Conservation (phyloP, 1,140 invertebrate species). For the Magallana ariakensis region DNA sequence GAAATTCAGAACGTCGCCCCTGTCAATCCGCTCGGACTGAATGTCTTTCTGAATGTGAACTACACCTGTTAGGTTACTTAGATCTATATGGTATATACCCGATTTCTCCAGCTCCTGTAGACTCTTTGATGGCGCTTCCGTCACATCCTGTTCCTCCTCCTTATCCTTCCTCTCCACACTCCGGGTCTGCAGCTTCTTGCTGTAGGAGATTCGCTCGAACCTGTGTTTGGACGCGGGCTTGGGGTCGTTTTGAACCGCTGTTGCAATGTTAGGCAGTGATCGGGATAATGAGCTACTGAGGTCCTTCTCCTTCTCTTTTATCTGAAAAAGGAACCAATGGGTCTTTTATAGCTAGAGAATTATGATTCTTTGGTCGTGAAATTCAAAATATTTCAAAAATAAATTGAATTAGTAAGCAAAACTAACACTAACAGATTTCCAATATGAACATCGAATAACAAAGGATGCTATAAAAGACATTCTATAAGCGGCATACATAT, state of each 20-base stretch:
- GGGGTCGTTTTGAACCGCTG: slow-evolving; percentile 34
- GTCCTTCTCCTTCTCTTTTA: slow-evolving; percentile 10
- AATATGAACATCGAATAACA: no score
- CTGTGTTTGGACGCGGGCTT: slow-evolving; percentile 56
- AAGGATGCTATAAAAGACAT: no score
- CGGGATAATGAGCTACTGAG: slow-evolving; percentile 50
- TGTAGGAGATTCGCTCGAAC: slow-evolving; percentile 62
- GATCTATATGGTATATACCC: slow-evolving; percentile 57
- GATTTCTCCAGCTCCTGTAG: slow-evolving; percentile 53
- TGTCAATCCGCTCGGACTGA: slow-evolving; percentile 11
- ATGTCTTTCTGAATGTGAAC: slow-evolving; percentile 17
- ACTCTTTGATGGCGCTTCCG: not conserved
- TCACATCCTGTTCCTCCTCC: not conserved
- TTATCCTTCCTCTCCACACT: slow-evolving; percentile 44
- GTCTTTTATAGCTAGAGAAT: not conserved
- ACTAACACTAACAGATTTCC: no score
- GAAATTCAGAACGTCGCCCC: not conserved
- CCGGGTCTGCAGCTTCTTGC: slow-evolving; percentile 56
- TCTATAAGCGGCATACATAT: no score
- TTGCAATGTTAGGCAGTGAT: slow-evolving; percentile 59
- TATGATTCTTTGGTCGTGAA: no score
- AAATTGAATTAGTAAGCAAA: no score
- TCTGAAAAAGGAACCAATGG: not conserved
- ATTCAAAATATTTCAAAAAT: no score
- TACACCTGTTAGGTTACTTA: slow-evolving; percentile 44